Percentiles rank a stretch among this genome's conserved stretches.
Evolutionary conservation across 1,140 invertebrate species (phyloP).

Genomic region (Bombus ignitus): DNA sequence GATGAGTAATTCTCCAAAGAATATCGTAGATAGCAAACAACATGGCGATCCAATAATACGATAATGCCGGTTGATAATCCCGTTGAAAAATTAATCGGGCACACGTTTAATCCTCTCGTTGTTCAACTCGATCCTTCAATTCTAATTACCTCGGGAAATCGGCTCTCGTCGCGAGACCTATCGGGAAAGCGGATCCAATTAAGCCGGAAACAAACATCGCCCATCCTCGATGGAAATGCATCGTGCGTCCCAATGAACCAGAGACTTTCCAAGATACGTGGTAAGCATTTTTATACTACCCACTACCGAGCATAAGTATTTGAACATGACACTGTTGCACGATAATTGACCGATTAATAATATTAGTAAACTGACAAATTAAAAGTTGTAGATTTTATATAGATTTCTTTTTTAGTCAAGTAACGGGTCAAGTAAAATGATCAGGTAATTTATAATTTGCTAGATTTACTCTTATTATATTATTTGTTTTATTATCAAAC

Average conservation of each 20-base stretch:
- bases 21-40: background rate
- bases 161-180: background rate
- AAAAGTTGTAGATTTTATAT: no score
- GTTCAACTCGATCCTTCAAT: constrained; percentile 2
- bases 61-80: background rate
- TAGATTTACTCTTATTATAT: no score
- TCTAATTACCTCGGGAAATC: constrained; percentile 1
- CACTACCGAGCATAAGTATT: no score
- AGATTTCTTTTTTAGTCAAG: no score
- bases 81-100: constrained; percentile 13
- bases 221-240: background rate
- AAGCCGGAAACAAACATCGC: background rate
- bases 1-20: background rate
- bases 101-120: background rate
- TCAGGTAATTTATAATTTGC: no score
- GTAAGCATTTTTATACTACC: background rate
- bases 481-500: no score
- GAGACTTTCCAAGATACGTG: background rate
- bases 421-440: no score
- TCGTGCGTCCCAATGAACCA: background rate
- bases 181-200: constrained; percentile 10
- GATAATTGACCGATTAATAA: no score
- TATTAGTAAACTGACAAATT: no score
- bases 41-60: background rate
- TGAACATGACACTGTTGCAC: no score